Percentiles rank a stretch among this genome's conserved stretches.
Conservation (phyloP, 2,888 invertebrate genomes). For the Drosophila cognata region DNA sequence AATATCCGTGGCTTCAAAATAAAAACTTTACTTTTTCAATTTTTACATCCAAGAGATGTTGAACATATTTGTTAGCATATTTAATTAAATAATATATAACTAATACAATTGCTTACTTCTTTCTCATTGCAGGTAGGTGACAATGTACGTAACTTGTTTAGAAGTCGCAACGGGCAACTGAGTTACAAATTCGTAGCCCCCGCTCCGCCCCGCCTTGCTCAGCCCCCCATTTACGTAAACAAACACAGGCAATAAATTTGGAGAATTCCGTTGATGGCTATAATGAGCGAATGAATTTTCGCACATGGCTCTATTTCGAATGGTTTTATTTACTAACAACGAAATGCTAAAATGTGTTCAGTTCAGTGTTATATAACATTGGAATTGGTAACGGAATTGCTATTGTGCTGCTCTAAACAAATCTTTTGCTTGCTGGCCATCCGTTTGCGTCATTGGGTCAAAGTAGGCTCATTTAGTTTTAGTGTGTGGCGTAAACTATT, state of each 20-base stretch:
- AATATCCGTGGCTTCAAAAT: background rate
- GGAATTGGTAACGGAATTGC: constrained; percentile 7
- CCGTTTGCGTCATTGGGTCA: constrained; percentile 51
- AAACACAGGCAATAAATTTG: background rate
- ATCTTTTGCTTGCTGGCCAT: constrained; percentile 15
- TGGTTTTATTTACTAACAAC: constrained; percentile 44
- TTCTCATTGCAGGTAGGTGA: constrained; percentile 84
- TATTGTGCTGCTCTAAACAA: constrained; percentile 40
- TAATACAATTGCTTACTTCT: constrained; percentile 16
- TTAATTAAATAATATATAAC: background rate
- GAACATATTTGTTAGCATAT: background rate
- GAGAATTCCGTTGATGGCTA: constrained; percentile 23
- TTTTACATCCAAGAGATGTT: background rate
- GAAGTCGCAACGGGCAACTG: background rate
- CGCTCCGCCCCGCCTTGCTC: background rate
- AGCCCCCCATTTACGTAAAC: constrained; percentile 9
- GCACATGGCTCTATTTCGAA: constrained; percentile 47
- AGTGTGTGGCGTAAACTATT: constrained; percentile 37
- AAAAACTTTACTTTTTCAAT: background rate
- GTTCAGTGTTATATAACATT: constrained; percentile 42
- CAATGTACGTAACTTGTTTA: constrained; percentile 81
- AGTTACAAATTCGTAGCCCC: background rate
- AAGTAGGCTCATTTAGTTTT: constrained; percentile 35
- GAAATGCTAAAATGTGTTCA: constrained; percentile 17
- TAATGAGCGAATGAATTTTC: constrained; percentile 28